phyloP scores from a whole-genome alignment of 2,797 vertebrate species.

The Acanthiza pusilla region DNA sequence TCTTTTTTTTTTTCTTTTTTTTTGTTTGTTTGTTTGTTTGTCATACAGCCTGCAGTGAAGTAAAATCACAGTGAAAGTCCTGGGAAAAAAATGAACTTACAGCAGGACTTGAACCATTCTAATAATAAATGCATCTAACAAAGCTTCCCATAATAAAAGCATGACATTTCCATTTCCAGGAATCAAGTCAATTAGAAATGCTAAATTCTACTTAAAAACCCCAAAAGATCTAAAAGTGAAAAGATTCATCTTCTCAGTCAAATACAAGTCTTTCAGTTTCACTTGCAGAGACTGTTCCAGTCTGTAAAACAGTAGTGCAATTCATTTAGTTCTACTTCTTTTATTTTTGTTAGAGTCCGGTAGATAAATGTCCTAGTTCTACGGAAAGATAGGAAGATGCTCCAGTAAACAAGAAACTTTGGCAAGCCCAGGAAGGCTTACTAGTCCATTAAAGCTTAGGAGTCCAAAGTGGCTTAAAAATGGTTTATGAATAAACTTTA shows the following conservation, averaged over 20 bases:
- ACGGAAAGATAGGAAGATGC: conserved; percentile 82
- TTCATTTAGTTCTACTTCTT: conserved; percentile 79
- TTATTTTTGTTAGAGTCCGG: conserved; percentile 79
- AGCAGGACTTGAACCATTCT: conserved; percentile 76
- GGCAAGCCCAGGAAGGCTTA: conserved; percentile 76
- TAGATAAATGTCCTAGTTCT: conserved; percentile 77
- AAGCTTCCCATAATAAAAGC: conserved; percentile 78
- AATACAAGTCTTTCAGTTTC: conserved; percentile 75
- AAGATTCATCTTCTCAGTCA: conserved; percentile 72
- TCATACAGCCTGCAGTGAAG: conserved; percentile 76
- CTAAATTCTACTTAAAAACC: conserved; percentile 84
- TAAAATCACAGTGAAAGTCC: conserved; percentile 92
- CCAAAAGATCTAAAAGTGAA: conserved; percentile 84
- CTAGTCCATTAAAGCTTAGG: conserved; percentile 77
- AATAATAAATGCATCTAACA: conserved; percentile 77
- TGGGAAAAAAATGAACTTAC: conserved; percentile 75
- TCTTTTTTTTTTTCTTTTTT: background rate
- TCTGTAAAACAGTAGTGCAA: conserved; percentile 95
- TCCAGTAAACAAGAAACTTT: conserved; percentile 83
- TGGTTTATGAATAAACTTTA: conserved; percentile 44
- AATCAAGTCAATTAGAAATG: conserved; percentile 82
- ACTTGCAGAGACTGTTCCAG: conserved; percentile 81
- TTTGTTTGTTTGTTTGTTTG: background rate
- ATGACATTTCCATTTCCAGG: conserved; percentile 76
- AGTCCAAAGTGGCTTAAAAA: conserved; percentile 76